These are phyloP conservation scores for Talpa occidentalis DNA, from an alignment of 2,113 vertebrate genomes.

Conservation along the genomic window DNA sequence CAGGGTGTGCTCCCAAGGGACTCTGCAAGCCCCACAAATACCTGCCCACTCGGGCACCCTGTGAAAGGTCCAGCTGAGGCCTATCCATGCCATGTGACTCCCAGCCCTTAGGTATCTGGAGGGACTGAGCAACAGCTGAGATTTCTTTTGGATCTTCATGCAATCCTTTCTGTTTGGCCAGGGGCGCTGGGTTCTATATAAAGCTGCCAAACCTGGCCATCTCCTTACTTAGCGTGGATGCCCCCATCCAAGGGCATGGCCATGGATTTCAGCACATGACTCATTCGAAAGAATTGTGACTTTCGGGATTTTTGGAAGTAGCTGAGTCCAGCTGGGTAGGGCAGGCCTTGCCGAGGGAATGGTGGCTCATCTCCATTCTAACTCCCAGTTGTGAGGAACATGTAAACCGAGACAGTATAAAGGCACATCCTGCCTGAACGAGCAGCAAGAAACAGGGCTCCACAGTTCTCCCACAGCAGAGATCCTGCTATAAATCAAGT, in stretches of 20 bases:
- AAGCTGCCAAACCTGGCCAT: constrained; percentile 50
- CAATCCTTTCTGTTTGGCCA: not conserved
- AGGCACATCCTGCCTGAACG: constrained; percentile 69
- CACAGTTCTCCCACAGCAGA: not conserved
- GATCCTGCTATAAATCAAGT: constrained; percentile 38
- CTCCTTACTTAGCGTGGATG: not conserved
- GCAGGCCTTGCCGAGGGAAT: not conserved
- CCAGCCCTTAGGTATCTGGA: not conserved
- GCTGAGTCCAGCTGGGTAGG: not conserved
- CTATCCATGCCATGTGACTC: not conserved
- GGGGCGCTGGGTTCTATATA: constrained; percentile 41
- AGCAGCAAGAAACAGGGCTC: constrained; percentile 29
- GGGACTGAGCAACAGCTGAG: constrained; percentile 43
- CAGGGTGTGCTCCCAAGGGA: too few relatives aligned
- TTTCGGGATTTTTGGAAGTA: not conserved
- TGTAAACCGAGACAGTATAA: constrained; percentile 66
- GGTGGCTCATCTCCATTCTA: not conserved
- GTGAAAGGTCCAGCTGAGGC: not conserved
- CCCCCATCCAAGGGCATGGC: not conserved
- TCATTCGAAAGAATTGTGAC: not conserved
- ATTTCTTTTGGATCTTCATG: constrained; percentile 53
- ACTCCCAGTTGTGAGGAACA: constrained; percentile 21
- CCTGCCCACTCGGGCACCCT: not conserved
- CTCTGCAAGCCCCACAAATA: constrained; percentile 19
- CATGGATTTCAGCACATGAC: not conserved